Conservation (phyloP, 2,797 vertebrate species). For the Cetoscarus ocellatus region DNA sequence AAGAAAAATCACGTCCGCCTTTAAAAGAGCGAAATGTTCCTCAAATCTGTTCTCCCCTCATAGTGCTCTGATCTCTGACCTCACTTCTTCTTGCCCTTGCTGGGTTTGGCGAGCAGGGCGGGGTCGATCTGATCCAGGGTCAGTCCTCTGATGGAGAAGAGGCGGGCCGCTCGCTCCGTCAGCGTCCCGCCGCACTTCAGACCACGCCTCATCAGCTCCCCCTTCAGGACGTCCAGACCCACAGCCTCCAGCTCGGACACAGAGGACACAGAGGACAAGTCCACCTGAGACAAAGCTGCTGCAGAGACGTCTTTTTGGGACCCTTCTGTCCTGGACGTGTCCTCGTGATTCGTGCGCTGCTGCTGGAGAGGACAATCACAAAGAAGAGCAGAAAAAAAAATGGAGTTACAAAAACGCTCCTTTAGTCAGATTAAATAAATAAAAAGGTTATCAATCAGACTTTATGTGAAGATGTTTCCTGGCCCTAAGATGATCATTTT, state of each 20-base stretch:
- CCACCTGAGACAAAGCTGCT: slow-evolving; percentile 65
- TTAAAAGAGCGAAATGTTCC: not conserved
- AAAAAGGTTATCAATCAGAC: too few relatives aligned
- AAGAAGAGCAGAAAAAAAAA: not conserved
- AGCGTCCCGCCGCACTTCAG: slow-evolving; percentile 95
- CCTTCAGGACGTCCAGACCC: slow-evolving; percentile 91
- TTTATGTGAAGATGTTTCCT: too few relatives aligned
- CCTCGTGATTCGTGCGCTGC: not conserved
- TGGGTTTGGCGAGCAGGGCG: slow-evolving; percentile 86
- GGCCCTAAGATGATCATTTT: too few relatives aligned
- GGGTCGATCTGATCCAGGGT: slow-evolving; percentile 84
- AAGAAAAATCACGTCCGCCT: too few relatives aligned
- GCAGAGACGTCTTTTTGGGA: slow-evolving; percentile 72
- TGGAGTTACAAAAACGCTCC: too few relatives aligned
- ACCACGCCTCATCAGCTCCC: slow-evolving; percentile 84
- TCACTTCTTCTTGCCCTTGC: slow-evolving; percentile 85
- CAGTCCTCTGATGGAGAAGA: slow-evolving; percentile 89
- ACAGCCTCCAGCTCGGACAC: slow-evolving; percentile 86
- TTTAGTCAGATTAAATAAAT: too few relatives aligned
- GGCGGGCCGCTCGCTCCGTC: slow-evolving; percentile 88
- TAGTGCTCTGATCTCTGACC: slow-evolving; percentile 3
- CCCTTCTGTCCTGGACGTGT: too few relatives aligned
- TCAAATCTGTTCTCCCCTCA: not conserved
- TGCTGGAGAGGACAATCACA: too few relatives aligned
- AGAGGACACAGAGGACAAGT: slow-evolving; percentile 79